phyloP scores from a whole-genome alignment of 1,140 invertebrate species.

The Stegodyphus dumicola region DNA sequence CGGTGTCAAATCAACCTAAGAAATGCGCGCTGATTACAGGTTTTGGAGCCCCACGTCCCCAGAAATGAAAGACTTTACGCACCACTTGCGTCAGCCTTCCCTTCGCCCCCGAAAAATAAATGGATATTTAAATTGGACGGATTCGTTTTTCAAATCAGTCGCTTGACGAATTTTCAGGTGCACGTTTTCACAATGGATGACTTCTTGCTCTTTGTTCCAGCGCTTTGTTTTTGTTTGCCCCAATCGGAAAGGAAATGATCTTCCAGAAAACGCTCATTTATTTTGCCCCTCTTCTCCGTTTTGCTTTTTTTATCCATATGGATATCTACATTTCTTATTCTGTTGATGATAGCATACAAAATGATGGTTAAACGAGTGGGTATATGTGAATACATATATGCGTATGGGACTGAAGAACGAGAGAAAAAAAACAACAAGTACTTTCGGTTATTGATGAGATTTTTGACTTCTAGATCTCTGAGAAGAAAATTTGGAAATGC shows the following conservation, averaged over 20 bases:
- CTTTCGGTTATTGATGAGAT: slow-evolving; percentile 1
- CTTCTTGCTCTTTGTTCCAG: not conserved
- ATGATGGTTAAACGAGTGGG: slow-evolving; percentile 23
- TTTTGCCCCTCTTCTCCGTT: not conserved
- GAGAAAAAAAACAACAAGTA: not conserved
- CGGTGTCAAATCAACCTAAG: slow-evolving; percentile 61
- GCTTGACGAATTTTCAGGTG: slow-evolving; percentile 53
- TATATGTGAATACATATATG: not conserved
- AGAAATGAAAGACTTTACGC: slow-evolving; percentile 56
- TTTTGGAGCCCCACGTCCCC: slow-evolving; percentile 2
- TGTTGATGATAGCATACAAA: slow-evolving; percentile 10
- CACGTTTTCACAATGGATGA: slow-evolving; percentile 26
- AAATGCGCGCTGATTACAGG: slow-evolving; percentile 58
- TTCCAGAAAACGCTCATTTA: not conserved
- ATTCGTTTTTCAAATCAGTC: slow-evolving; percentile 51
- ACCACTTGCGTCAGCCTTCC: slow-evolving; percentile 8
- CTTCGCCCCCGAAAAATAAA: slow-evolving; percentile 43
- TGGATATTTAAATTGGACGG: slow-evolving; percentile 60
- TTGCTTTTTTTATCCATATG: not conserved
- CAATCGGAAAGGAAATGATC: not conserved
- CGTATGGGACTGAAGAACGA: not conserved
- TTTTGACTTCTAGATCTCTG: not conserved
- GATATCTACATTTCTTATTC: not conserved
- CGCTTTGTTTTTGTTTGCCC: not conserved
- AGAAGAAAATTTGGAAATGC: not conserved